A percentile compares a stretch with the other conserved stretches of the same genome.
Evolutionary conservation across 2,888 invertebrate species (phyloP).

Genomic region (Torymus tubicola): DNA sequence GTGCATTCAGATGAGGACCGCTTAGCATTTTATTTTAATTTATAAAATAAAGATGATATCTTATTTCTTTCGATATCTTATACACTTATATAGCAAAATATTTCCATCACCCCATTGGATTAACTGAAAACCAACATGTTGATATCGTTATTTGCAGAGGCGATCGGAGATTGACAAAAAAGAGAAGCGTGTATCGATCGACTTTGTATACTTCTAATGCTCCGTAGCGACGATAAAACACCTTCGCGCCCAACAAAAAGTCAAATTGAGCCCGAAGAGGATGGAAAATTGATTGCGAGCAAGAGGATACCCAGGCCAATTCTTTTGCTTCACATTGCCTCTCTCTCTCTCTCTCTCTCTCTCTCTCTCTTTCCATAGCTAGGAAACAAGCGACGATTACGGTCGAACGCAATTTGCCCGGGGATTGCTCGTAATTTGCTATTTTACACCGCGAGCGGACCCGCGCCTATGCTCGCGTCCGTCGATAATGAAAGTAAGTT

Average conservation of each 20-base stretch:
- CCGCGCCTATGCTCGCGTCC: background rate
- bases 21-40: conserved; percentile 10
- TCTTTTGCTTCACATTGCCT: conserved; percentile 7
- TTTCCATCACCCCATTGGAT: too few relatives aligned
- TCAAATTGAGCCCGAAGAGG: background rate
- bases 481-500: conserved; percentile 39
- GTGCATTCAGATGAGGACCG: conserved; percentile 9
- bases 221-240: background rate
- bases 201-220: background rate
- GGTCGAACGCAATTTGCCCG: conserved; percentile 20
- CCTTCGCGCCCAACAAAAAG: background rate
- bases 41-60: too few relatives aligned
- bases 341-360: background rate
- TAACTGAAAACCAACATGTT: too few relatives aligned
- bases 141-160: too few relatives aligned
- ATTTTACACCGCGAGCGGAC: conserved; percentile 32
- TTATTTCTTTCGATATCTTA: too few relatives aligned
- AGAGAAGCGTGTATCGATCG: background rate
- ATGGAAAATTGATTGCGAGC: conserved; percentile 24
- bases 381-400: conserved; percentile 23
- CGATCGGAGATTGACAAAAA: background rate
- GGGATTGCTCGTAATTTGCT: conserved; percentile 37
- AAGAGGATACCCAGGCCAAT: background rate
- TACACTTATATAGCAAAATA: too few relatives aligned
- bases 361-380: background rate